A percentile compares a stretch with the other conserved stretches of the same genome.
Evolutionary conservation across 2,888 invertebrate genomes (phyloP).

Genomic region (Zeuzera pyrina): DNA sequence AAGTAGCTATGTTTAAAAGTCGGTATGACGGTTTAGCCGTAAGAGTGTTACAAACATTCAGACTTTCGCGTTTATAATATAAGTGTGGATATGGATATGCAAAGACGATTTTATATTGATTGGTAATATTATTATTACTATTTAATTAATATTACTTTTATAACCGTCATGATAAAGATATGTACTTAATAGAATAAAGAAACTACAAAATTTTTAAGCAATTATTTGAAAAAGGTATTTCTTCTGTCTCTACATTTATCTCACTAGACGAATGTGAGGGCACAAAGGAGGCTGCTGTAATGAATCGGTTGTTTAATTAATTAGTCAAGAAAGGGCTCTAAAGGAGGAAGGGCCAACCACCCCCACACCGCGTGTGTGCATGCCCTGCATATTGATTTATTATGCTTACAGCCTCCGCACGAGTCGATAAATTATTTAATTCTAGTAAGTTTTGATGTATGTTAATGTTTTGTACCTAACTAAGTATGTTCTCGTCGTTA

Average conservation of each 20-base stretch:
- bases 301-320: slow-evolving; percentile 86
- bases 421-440: slow-evolving; percentile 68
- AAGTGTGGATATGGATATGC: too few species aligned
- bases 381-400: slow-evolving; percentile 73
- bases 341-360: slow-evolving; percentile 16
- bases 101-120: too few species aligned
- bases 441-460: slow-evolving; percentile 56
- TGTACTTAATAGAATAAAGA: too few species aligned
- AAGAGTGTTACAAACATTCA: too few species aligned
- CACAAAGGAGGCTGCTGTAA: slow-evolving; percentile 74
- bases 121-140: background rate
- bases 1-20: too few species aligned
- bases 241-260: slow-evolving; percentile 41
- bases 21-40: too few species aligned
- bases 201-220: too few species aligned
- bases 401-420: slow-evolving; percentile 51
- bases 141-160: too few species aligned
- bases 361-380: slow-evolving; percentile 47
- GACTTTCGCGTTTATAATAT: too few species aligned
- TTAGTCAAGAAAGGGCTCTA: slow-evolving; percentile 73
- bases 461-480: too few species aligned
- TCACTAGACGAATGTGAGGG: slow-evolving; percentile 67
- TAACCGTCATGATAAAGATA: too few species aligned
- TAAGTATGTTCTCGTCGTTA: too few species aligned
- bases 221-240: slow-evolving; percentile 9